Conservation (phyloP, 2,113 vertebrate genomes). For the Butorides virescens region DNA sequence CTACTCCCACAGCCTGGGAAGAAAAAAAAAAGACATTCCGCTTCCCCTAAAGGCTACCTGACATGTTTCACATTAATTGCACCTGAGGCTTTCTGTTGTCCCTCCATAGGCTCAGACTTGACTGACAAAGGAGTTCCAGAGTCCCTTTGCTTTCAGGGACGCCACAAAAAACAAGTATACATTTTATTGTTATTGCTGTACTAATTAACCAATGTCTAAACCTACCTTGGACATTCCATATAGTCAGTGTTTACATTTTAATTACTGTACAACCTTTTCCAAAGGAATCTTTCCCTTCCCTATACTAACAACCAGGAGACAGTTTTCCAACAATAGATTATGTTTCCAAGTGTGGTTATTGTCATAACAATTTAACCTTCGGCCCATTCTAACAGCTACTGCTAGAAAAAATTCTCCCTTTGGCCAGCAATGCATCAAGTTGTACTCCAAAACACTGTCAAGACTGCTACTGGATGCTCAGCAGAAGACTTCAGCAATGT, state of each 20-base stretch:
- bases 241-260: neutral
- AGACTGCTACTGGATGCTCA: conserved; percentile 14
- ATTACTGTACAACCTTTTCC: neutral
- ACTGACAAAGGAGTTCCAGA: neutral
- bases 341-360: conserved; percentile 28
- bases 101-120: neutral
- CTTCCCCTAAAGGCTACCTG: neutral
- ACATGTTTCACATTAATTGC: neutral
- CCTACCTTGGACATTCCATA: neutral
- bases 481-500: neutral
- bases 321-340: neutral
- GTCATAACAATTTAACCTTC: conserved; percentile 33
- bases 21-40: neutral
- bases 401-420: conserved; percentile 17
- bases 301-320: neutral
- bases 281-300: neutral
- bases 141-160: neutral
- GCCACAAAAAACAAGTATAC: neutral
- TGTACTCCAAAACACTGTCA: conserved; percentile 11
- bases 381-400: neutral
- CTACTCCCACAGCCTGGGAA: neutral
- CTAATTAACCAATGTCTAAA: conserved; percentile 4
- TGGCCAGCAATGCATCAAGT: neutral
- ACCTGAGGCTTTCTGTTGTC: neutral
- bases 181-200: neutral